Conservation (phyloP, 2,888 invertebrate genomes). For the Clivina fossor region DNA sequence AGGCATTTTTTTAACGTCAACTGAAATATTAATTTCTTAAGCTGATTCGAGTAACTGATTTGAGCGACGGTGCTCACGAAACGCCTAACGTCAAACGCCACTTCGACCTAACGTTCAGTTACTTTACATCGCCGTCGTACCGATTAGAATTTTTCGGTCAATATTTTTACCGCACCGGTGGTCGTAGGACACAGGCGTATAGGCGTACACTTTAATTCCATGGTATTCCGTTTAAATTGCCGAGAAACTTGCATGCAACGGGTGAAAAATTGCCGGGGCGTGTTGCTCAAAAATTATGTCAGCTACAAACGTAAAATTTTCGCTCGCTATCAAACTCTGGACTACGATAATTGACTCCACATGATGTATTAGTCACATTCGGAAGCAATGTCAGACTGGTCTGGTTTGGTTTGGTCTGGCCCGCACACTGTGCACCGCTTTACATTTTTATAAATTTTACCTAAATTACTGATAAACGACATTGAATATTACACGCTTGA, state of each 20-base stretch:
- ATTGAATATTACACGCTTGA: too few species aligned
- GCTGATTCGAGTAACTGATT: constrained; percentile 22
- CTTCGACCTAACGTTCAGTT: constrained; percentile 17
- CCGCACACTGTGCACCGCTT: too few species aligned
- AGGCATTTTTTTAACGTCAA: constrained; percentile 17
- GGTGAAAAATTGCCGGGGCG: constrained; percentile 14
- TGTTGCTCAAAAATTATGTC: constrained; percentile 15
- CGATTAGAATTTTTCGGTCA: constrained; percentile 23
- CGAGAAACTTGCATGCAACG: constrained; percentile 8
- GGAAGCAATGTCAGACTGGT: too few species aligned
- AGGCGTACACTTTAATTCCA: constrained; percentile 14
- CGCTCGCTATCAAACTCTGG: constrained; percentile 13
- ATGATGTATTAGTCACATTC: too few species aligned
- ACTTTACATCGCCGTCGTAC: too few species aligned
- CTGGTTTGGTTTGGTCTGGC: too few species aligned
- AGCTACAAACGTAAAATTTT: constrained; percentile 8
- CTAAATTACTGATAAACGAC: too few species aligned
- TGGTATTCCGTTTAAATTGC: constrained; percentile 16
- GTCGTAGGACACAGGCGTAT: constrained; percentile 16
- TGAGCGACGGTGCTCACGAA: constrained; percentile 18
- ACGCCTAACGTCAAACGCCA: too few species aligned
- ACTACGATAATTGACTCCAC: too few species aligned
- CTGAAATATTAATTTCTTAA: constrained; percentile 27
- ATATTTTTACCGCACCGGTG: constrained; percentile 16
- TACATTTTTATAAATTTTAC: too few species aligned